A percentile compares a stretch with the other conserved stretches of the same genome.
phyloP scores from a whole-genome alignment of 2,888 invertebrate species.

The Caenorhabditis sp. region DNA sequence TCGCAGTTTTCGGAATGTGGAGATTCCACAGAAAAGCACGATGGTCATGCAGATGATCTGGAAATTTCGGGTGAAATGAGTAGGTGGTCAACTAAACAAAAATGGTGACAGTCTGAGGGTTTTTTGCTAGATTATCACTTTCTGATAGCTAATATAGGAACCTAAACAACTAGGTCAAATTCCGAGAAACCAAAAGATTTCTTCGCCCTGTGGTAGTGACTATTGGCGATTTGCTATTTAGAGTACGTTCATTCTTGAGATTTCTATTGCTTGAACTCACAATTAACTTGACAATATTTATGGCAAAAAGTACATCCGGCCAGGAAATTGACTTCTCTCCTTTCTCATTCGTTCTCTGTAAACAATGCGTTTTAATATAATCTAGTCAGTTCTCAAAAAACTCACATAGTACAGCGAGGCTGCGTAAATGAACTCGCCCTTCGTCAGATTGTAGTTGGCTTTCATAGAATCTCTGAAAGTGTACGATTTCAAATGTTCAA shows the following conservation, averaged over 20 bases:
- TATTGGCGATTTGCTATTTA: too few relatives aligned
- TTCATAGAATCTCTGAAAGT: slow-evolving; percentile 53
- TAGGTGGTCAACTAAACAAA: too few relatives aligned
- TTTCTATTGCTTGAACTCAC: slow-evolving; percentile 21
- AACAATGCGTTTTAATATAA: not conserved
- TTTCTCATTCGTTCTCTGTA: slow-evolving; percentile 27
- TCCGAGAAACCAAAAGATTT: too few relatives aligned
- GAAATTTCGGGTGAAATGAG: too few relatives aligned
- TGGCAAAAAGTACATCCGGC: slow-evolving; percentile 52
- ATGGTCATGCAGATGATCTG: slow-evolving; percentile 49
- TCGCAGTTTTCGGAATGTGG: slow-evolving; percentile 46
- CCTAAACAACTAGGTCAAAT: too few relatives aligned
- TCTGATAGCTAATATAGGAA: too few relatives aligned
- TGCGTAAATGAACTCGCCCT: slow-evolving; percentile 57
- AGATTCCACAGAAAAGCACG: slow-evolving; percentile 50
- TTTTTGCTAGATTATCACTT: too few relatives aligned
- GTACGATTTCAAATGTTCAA: not conserved
- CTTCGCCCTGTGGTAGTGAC: too few relatives aligned
- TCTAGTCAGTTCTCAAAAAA: not conserved
- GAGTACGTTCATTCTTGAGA: too few relatives aligned
- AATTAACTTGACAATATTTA: slow-evolving; percentile 57
- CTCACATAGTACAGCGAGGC: slow-evolving; percentile 52
- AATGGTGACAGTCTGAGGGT: too few relatives aligned
- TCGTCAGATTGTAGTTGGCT: slow-evolving; percentile 42
- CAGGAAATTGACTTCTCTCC: slow-evolving; percentile 42